Evolutionary conservation across 2,113 vertebrate species (phyloP).

Genomic region (Etheostoma spectabile): DNA sequence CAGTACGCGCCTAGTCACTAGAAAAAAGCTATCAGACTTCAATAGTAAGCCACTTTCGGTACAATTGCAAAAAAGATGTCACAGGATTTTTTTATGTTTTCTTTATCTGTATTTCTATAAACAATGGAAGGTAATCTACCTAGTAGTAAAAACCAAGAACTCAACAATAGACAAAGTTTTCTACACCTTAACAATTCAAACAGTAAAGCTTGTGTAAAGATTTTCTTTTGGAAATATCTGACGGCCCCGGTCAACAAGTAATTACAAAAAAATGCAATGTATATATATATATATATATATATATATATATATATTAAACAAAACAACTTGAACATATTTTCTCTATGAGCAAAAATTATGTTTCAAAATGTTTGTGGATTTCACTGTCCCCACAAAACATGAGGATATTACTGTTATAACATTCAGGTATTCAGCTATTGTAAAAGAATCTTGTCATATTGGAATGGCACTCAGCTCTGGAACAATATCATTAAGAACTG

Average conservation of each 20-base stretch:
- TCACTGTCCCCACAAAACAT: conserved; percentile 64
- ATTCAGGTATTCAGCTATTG: conserved; percentile 80
- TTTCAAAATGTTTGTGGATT: conserved; percentile 68
- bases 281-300: conserved; percentile 62
- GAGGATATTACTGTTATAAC: conserved; percentile 78
- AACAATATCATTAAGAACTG: conserved; percentile 59
- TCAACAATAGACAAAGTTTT: conserved; percentile 90
- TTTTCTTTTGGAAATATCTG: conserved; percentile 84
- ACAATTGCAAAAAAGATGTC: conserved; percentile 97
- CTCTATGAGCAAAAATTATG: conserved; percentile 68
- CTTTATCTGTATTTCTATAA: conserved; percentile 90
- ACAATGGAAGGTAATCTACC: conserved; percentile 92
- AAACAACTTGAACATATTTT: conserved; percentile 71
- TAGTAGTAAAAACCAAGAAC: conserved; percentile 92
- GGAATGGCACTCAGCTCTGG: conserved; percentile 75
- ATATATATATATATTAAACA: conserved; percentile 69
- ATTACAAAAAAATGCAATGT: conserved; percentile 79
- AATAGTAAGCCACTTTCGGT: conserved; percentile 99
- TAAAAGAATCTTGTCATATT: conserved; percentile 73
- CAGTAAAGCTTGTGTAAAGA: conserved; percentile 91
- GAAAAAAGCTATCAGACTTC: conserved; percentile 89
- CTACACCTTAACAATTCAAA: conserved; percentile 91
- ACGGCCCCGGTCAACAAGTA: conserved; percentile 86
- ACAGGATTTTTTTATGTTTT: conserved; percentile 88
- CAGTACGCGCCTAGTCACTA: conserved; percentile 86